Evolutionary conservation across 2,113 vertebrate species (phyloP).

Genomic region (Perca fluviatilis): DNA sequence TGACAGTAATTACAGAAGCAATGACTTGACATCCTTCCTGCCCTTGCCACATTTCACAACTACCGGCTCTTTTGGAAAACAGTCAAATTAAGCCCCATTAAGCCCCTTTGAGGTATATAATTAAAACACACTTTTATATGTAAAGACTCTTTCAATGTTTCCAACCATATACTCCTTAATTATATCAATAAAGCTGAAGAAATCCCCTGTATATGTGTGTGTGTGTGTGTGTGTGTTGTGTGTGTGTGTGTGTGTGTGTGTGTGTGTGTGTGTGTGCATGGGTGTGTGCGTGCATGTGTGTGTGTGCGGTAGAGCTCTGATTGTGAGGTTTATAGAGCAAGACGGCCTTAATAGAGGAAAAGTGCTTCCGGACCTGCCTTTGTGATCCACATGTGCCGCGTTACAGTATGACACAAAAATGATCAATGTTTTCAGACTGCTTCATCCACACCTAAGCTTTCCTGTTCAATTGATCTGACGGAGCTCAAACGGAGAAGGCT

Average conservation of each 20-base stretch:
- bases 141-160: slow-evolving; percentile 73
- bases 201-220: slow-evolving; percentile 31
- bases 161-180: slow-evolving; percentile 70
- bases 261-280: too few species aligned
- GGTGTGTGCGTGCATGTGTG: not conserved
- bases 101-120: slow-evolving; percentile 76
- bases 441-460: slow-evolving; percentile 51
- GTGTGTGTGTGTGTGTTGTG: too few species aligned
- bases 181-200: slow-evolving; percentile 69
- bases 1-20: slow-evolving; percentile 81
- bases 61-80: slow-evolving; percentile 75
- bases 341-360: slow-evolving; percentile 47
- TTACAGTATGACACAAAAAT: slow-evolving; percentile 53
- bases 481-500: slow-evolving; percentile 47
- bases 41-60: slow-evolving; percentile 73
- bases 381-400: slow-evolving; percentile 49
- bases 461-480: slow-evolving; percentile 49
- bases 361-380: slow-evolving; percentile 50
- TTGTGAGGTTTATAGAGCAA: slow-evolving; percentile 52
- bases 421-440: slow-evolving; percentile 54
- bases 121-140: slow-evolving; percentile 72
- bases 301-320: slow-evolving; percentile 1
- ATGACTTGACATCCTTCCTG: slow-evolving; percentile 81
- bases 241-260: too few species aligned
- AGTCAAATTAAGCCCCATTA: slow-evolving; percentile 80